A percentile compares a stretch with the other conserved stretches of the same genome.
These are phyloP conservation scores for Hoplodrina blanda DNA, from an alignment of 2,888 invertebrate species.

Conservation along the genomic window DNA sequence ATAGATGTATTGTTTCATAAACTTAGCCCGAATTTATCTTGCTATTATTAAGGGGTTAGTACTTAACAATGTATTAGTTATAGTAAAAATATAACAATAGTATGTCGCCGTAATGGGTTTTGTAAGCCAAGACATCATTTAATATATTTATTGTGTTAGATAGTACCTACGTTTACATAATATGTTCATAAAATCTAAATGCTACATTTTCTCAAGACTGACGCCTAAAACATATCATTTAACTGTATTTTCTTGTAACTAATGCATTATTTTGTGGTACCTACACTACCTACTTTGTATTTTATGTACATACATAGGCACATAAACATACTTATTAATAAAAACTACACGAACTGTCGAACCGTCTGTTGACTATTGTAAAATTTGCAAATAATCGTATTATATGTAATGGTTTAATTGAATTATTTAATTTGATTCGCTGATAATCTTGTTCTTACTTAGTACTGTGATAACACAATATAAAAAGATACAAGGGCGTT, in stretches of 20 bases:
- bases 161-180: conserved; percentile 20
- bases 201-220: conserved; percentile 82
- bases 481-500: not conserved
- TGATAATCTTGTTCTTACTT: not conserved
- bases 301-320: conserved; percentile 15
- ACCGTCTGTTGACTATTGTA: conserved; percentile 1
- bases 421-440: not conserved
- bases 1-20: conserved; percentile 20
- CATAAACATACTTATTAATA: conserved; percentile 1
- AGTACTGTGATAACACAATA: no score
- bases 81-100: conserved; percentile 13
- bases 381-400: not conserved
- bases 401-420: conserved; percentile 1
- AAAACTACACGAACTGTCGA: not conserved
- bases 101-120: conserved; percentile 23
- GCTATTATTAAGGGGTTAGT: conserved; percentile 23
- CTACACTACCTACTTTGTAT: conserved; percentile 21
- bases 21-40: conserved; percentile 42
- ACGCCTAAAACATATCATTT: conserved; percentile 83
- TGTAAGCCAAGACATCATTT: conserved; percentile 19
- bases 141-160: conserved; percentile 14
- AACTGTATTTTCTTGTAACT: conserved; percentile 71
- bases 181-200: conserved; percentile 28
- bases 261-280: conserved; percentile 42
- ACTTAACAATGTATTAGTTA: conserved; percentile 19